These are phyloP conservation scores for Cuniculus paca DNA, from an alignment of 2,797 vertebrate species.

Conservation along the genomic window DNA sequence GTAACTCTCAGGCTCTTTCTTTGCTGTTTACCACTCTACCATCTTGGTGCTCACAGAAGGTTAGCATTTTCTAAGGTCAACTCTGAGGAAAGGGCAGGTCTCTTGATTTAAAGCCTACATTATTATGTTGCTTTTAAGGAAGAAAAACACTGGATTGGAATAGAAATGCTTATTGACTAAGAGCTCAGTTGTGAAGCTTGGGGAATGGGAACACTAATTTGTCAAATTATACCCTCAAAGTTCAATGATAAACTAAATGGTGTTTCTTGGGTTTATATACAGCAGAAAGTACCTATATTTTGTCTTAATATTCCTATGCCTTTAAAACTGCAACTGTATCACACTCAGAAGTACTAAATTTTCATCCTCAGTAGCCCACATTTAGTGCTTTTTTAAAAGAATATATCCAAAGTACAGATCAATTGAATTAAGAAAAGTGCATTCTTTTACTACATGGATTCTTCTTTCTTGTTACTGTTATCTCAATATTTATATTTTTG, in stretches of 20 bases:
- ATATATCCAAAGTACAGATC: constrained; percentile 61
- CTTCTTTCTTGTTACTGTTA: constrained; percentile 56
- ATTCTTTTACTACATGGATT: constrained; percentile 46
- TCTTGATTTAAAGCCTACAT: constrained; percentile 52
- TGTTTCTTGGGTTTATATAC: neutral
- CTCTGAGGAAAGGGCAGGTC: neutral
- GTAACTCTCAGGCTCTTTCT: no score
- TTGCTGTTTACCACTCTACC: no score
- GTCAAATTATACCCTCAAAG: constrained; percentile 62
- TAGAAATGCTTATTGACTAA: constrained; percentile 69
- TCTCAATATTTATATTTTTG: constrained; percentile 61
- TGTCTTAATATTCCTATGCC: constrained; percentile 60
- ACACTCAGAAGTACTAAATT: constrained; percentile 62
- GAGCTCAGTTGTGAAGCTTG: constrained; percentile 58
- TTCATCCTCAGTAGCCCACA: constrained; percentile 42
- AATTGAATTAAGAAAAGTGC: constrained; percentile 63
- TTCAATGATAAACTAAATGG: constrained; percentile 67
- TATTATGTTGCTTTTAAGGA: constrained; percentile 43
- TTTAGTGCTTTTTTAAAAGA: constrained; percentile 63
- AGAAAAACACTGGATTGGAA: neutral
- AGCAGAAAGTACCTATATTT: constrained; percentile 69
- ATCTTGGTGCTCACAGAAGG: no score
- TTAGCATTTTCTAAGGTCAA: constrained; percentile 47
- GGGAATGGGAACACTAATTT: constrained; percentile 65
- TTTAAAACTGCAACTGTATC: constrained; percentile 60